Evolutionary conservation across 2,888 invertebrate species (phyloP), one percentile per base, ranked within the genome.

Genomic region (Galerucella calmariensis): DNA sequence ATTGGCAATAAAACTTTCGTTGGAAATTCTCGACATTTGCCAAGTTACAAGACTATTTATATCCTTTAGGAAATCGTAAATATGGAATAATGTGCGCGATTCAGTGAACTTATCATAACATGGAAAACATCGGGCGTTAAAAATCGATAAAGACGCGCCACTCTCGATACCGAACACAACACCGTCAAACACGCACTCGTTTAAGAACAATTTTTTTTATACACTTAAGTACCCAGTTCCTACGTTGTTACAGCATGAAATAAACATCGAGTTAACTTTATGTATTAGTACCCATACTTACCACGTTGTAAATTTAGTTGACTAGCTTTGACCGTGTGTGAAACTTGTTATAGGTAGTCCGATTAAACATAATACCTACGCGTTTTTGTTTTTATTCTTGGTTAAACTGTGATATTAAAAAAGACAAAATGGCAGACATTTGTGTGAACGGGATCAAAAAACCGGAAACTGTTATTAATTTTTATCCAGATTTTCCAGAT

Each of bases 401-500:
- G 48, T 24, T 59, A 66, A 58, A 46, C 35, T 41, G 51, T 48
- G 6, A 53, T 14, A 53, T 58, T 59, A 83, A 82, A 41, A 67
- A 56, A 35, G 10, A 20, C 59, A 63, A 44, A 48, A 72, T 72
- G 84, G 83, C 78, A 35, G 82, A 84, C 59, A 75, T 82, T 58
- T 82, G 80, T 76, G 69, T 83, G 20, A 84, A 85, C 73, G 83
- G 83, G 24, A 65, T 83, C 11, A 77, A 78, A 11, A 83, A 83
- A 73, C 79, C 79, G 20, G 83, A 81, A 77, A 77, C 77, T 61
- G 79, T 78, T 12, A 78, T 81, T 80, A 79, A 79, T 51, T 85
- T 85, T 78, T 85, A 84, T 77, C 78, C 82, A 11, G 82, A 83
- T 73, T 82, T 80, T 63, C 79, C 78, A 10, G 84, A 84, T 68